phyloP scores from a whole-genome alignment of 2,113 vertebrate genomes.

The Tympanuchus pallidicinctus region DNA sequence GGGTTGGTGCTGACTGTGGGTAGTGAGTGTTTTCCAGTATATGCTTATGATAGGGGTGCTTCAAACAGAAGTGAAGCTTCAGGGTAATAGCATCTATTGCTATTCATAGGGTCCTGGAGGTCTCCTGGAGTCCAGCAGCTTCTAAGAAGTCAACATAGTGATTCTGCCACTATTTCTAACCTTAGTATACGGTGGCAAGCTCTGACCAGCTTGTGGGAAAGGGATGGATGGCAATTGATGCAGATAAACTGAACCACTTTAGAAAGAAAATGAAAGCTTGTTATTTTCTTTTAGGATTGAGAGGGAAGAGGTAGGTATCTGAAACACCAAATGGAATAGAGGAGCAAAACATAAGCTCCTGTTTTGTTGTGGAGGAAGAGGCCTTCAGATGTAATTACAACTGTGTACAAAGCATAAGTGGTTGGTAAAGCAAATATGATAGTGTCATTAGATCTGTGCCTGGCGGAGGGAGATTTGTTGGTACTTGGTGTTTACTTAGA shows the following conservation, averaged over 20 bases:
- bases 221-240: not conserved
- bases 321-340: not conserved
- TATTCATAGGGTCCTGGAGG: not conserved
- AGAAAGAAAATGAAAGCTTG: not conserved
- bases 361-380: not conserved
- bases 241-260: not conserved
- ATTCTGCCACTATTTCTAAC: not conserved
- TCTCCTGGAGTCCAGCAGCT: not conserved
- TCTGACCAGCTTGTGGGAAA: not conserved
- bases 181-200: not conserved
- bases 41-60: not conserved
- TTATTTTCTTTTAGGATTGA: not conserved
- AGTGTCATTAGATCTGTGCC: not conserved
- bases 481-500: not conserved
- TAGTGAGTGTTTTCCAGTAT: not conserved
- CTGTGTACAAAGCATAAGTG: not conserved
- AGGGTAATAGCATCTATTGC: not conserved
- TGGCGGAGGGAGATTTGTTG: not conserved
- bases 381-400: not conserved
- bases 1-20: not conserved
- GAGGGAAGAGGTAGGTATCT: not conserved
- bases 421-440: not conserved
- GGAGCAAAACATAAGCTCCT: not conserved
- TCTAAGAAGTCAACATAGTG: not conserved
- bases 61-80: not conserved